Conservation (phyloP, 2,797 vertebrate species). For the Anniella stebbinsi region DNA sequence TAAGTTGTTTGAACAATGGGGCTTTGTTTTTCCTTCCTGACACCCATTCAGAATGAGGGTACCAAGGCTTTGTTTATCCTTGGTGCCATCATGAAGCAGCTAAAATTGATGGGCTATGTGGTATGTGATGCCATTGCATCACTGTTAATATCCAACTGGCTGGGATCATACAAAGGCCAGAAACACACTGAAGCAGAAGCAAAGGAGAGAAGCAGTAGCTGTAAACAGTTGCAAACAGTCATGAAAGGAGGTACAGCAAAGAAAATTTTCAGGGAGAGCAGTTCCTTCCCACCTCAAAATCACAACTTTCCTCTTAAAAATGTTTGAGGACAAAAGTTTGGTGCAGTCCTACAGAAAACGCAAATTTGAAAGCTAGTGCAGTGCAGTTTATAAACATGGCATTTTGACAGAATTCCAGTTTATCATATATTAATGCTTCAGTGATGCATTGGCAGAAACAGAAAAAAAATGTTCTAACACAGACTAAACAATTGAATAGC, state of each 20-base stretch:
- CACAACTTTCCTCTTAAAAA: not conserved
- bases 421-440: conserved; percentile 12
- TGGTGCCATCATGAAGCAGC: not conserved
- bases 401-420: conserved; percentile 34
- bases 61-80: not conserved
- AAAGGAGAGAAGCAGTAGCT: not conserved
- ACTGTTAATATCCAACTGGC: not conserved
- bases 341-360: not conserved
- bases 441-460: conserved; percentile 31
- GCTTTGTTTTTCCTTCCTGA: not conserved
- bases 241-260: not conserved
- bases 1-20: not conserved
- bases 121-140: not conserved
- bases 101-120: not conserved
- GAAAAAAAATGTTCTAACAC: conserved; percentile 1
- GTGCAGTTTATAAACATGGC: not conserved
- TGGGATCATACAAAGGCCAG: too few relatives aligned
- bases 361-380: conserved; percentile 17
- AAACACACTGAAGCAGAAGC: not conserved
- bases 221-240: not conserved
- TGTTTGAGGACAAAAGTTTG: too few relatives aligned
- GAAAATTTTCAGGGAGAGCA: too few relatives aligned
- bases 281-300: too few relatives aligned
- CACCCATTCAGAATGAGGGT: not conserved
- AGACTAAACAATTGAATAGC: not conserved